Base-by-base conservation (phyloP, 2,888 invertebrate species). In the Coleophora flavipennella region DNA sequence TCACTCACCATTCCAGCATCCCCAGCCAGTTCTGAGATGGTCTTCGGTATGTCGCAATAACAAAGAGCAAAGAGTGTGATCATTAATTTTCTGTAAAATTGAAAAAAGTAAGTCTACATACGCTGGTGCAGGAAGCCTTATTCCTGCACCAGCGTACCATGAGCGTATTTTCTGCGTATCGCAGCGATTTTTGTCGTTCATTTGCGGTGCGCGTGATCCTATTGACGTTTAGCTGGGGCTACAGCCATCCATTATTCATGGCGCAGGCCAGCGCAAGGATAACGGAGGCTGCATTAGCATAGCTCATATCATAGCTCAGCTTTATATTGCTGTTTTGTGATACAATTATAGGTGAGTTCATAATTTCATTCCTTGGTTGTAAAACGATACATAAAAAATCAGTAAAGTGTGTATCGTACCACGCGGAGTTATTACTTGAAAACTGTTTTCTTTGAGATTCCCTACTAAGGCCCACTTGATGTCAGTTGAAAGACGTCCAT, bases 201-300 rank as follows among this genome's bases (percentile, higher is more conserved):
- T 70, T 67, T 69, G 65, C 67, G 73, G 77, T 80, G 72, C 63
- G 67, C 79, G 78, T 79, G 79, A 79, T 79, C 78, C 74, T 74
- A 74, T 79, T 70, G 80, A 68, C 74, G 69, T 67, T 74, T 73
- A 76, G 75, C 77, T 66, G 62, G 62, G 59, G 59, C 58, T 57
- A 59, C 51, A 61, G 59, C 55, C 50, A 69, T 80, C 72, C 77
- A 80, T 80, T 77, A 80, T 80, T 79, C 80, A 80, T 75, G 55
- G 59, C 66, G n/a, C n/a, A n/a, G 62, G 63, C 65, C 57, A 55
- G 53, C 58, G 54, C 57, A 57, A 57, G 61, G 65, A 68, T 72
- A 69, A 66, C 68, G 33, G 20, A 3, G 20, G 20, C 6, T 20
- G 20, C 20, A 20, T 20, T 20, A 20, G 20, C 20, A 20, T 20